Base-by-base conservation (phyloP, 2,113 vertebrate species). In the Megaceryle maxima region DNA sequence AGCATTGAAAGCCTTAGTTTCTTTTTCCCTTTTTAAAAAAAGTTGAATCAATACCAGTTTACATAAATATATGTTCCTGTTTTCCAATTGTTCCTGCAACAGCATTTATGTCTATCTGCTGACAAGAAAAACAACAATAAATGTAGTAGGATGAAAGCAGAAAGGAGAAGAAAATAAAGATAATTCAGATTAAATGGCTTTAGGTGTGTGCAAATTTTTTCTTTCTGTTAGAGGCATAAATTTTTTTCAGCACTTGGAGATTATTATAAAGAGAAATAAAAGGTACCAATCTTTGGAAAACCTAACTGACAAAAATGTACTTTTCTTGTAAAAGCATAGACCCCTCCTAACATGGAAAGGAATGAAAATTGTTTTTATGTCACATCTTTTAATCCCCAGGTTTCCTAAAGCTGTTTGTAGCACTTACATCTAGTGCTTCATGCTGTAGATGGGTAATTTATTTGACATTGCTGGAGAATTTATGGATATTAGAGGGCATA, bases 41-140 rank as follows among this genome's bases (percentile, higher is more conserved):
- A 79, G 91, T 96, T 97, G 86, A 97, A 97, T 98, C 97, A 97
- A 98, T 98, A 97, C 62, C 55, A 53, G 96, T 98, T 98, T 97
- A 97, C 96, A 96, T 97, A 98, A 98, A 97, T 97, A 97, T 95
- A 92, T 97, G 96, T 95, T 97, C 94, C 92, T 94, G 76, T 95
- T 98, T 98, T 95, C 88, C 94, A 96, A 9, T 97, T 97, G 85
- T 94, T 98, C 83, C 87, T 92, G 87, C 85, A 96, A 96, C 69
- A 87, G 62, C 33, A 25, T 96, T 97, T 93, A 59, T 91, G 63
- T 70, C 67, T 96, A 85, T 85, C 50, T 13, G 44, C 77, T 93
- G 77, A 81, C 88, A 87, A 88, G 43, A 70, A 95, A 83, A 95
- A 70, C 76, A 95, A 88, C n/a, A 93, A 80, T 67, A 95, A 94